These are phyloP conservation scores for Leiothrix lutea DNA, from an alignment of 2,113 vertebrate genomes.

Conservation along the genomic window DNA sequence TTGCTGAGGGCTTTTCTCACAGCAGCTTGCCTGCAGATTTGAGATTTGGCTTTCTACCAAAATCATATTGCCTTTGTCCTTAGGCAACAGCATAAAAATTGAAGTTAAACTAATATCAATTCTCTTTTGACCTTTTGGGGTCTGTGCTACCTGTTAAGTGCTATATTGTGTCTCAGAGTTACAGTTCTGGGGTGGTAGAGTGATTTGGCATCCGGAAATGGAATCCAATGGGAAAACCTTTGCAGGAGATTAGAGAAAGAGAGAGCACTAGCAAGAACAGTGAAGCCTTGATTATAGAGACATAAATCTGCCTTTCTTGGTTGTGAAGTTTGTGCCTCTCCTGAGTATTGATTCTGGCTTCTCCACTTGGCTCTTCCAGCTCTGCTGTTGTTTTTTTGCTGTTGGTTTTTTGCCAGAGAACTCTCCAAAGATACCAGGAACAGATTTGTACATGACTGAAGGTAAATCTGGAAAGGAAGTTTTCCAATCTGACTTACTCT, in stretches of 20 bases:
- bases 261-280: neutral
- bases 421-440: neutral
- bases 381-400: neutral
- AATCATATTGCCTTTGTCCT: conserved; percentile 29
- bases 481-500: neutral
- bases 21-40: neutral
- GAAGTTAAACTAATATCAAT: conserved; percentile 50
- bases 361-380: neutral
- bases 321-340: neutral
- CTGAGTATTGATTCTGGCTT: neutral
- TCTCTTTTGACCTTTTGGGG: conserved; percentile 28
- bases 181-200: neutral
- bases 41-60: conserved; percentile 19
- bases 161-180: neutral
- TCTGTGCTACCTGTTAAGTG: conserved; percentile 18
- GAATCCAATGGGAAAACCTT: neutral
- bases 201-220: neutral
- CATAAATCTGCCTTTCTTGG: neutral
- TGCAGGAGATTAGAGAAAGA: neutral
- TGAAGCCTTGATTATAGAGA: neutral
- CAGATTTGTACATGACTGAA: neutral
- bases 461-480: neutral
- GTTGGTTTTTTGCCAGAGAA: neutral
- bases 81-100: conserved; percentile 28
- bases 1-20: neutral